Conservation (phyloP, 1,140 invertebrate species). For the Doryteuthis pealeii region DNA sequence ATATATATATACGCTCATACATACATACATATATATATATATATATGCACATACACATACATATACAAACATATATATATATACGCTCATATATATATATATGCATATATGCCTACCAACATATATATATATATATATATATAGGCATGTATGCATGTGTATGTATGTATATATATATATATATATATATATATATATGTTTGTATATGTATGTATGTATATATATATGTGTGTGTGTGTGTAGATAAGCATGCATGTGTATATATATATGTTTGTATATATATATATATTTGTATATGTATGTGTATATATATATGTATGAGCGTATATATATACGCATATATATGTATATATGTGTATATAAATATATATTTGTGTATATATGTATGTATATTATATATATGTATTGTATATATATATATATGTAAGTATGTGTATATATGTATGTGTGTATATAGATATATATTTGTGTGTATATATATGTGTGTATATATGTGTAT, state of each 20-base stretch:
- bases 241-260: neutral
- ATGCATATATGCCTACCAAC: too few species aligned
- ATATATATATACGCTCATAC: too few species aligned
- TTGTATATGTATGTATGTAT: neutral
- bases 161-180: neutral
- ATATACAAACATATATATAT: too few species aligned
- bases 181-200: conserved; percentile 7
- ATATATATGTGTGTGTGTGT: neutral
- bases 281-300: neutral
- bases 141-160: neutral
- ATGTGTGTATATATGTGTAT: neutral
- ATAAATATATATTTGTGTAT: neutral
- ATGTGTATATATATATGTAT: too few species aligned
- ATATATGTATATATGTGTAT: neutral
- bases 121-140: too few species aligned
- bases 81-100: too few species aligned
- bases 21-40: too few species aligned
- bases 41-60: too few species aligned
- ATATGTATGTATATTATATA: neutral
- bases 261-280: neutral
- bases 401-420: conserved; percentile 3
- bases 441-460: neutral
- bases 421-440: neutral
- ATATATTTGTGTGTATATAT: neutral
- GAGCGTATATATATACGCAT: too few species aligned